phyloP scores from a whole-genome alignment of 2,888 invertebrate genomes.

The Cotesia congregata region DNA sequence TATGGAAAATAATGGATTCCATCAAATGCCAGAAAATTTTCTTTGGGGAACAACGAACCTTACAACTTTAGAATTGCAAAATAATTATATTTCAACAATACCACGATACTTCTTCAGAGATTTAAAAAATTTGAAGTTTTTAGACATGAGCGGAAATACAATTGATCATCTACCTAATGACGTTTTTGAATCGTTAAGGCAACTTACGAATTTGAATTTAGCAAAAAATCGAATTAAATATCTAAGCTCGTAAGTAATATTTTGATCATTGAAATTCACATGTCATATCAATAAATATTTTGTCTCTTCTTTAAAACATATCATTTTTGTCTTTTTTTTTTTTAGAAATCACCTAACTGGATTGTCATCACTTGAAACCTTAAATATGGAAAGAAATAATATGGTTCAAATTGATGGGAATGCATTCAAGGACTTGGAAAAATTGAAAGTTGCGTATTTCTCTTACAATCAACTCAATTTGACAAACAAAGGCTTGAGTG shows the following conservation, averaged over 20 bases:
- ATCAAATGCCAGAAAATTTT: conserved; percentile 75
- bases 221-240: conserved; percentile 76
- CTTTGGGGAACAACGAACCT: conserved; percentile 76
- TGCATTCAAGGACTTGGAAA: conserved; percentile 73
- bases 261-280: conserved; percentile 10
- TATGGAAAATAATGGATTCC: conserved; percentile 74
- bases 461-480: conserved; percentile 72
- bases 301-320: no score
- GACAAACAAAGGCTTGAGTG: conserved; percentile 48
- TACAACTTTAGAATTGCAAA: conserved; percentile 75
- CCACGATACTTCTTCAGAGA: conserved; percentile 77
- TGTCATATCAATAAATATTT: not conserved
- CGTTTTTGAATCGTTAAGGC: conserved; percentile 74
- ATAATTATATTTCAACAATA: conserved; percentile 72
- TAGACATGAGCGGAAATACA: conserved; percentile 79
- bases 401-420: conserved; percentile 63
- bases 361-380: conserved; percentile 68
- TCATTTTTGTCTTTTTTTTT: conserved; percentile 42
- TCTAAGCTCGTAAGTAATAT: conserved; percentile 74
- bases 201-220: conserved; percentile 76
- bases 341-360: conserved; percentile 68
- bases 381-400: conserved; percentile 73
- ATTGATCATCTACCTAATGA: conserved; percentile 74
- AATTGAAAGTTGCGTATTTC: conserved; percentile 72
- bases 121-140: conserved; percentile 74